phyloP scores from a whole-genome alignment of 2,888 invertebrate species.

The Phrixothrix hirtus region DNA sequence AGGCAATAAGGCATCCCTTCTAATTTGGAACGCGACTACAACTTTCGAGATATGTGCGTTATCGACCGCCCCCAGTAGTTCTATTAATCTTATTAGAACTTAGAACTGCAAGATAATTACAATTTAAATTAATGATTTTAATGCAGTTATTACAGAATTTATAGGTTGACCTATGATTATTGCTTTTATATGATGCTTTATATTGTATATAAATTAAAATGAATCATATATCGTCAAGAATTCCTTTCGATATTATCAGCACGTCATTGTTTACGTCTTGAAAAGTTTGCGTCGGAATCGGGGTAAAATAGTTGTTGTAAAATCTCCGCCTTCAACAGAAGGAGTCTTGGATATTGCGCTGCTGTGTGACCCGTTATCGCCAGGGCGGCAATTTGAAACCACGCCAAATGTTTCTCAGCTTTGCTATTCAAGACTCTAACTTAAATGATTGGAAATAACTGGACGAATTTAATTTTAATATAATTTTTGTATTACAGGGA shows the following conservation, averaged over 20 bases:
- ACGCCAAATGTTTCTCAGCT: slow-evolving; percentile 42
- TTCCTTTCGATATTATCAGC: slow-evolving; percentile 37
- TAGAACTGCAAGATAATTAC: slow-evolving; percentile 29
- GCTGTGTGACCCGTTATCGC: slow-evolving; percentile 37
- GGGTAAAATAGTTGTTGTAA: slow-evolving; percentile 43
- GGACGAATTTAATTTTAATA: slow-evolving; percentile 28
- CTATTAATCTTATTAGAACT: slow-evolving; percentile 37
- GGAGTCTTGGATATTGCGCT: slow-evolving; percentile 38
- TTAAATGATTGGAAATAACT: slow-evolving; percentile 40
- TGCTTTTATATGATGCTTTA: slow-evolving; percentile 2
- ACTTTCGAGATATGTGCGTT: slow-evolving; percentile 37
- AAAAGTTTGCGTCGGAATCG: slow-evolving; percentile 36
- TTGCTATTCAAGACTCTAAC: slow-evolving; percentile 31
- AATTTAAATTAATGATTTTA: slow-evolving; percentile 32
- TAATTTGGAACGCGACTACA: slow-evolving; percentile 37
- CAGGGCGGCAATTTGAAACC: slow-evolving; percentile 43
- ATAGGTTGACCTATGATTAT: not conserved
- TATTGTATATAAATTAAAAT: too few species aligned
- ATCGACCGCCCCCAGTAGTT: slow-evolving; percentile 37
- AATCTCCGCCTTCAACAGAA: slow-evolving; percentile 37
- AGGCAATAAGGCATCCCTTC: slow-evolving; percentile 41
- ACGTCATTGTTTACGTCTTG: slow-evolving; percentile 29
- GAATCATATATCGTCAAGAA: slow-evolving; percentile 25
- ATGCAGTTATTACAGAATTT: slow-evolving; percentile 15
- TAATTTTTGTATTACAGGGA: slow-evolving; percentile 48